Evolutionary conservation across 2,888 invertebrate genomes (phyloP), one percentile per base, ranked within the genome.

Genomic region (Dynastes hyllus): DNA sequence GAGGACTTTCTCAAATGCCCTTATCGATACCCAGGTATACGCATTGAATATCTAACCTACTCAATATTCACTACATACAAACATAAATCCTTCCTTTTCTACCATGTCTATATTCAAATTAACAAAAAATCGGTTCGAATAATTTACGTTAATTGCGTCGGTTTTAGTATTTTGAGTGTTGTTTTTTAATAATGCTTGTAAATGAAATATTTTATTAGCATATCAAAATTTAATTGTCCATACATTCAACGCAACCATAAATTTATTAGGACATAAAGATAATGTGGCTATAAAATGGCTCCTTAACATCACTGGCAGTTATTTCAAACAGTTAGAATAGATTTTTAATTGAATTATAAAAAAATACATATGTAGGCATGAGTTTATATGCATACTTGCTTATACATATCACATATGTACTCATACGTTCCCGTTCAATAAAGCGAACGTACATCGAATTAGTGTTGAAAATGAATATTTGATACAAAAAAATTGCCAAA

Each of bases 201-300:
- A 78, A 78, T 73, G 78, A 65, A 79, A 76, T 78, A 81, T 83
- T 84, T 84, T 83, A 84, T 84, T 84, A 81, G 82, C 81, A 82
- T 83, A 84, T 84, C 83, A 83, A 84, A 84, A 83, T 83, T 84
- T 84, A 85, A 85, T 84, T 84, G 81, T 81, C 81, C 81, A 81
- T 80, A 78, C 84, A 80, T 80, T 84, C 82, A 82, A 81, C 83
- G 80, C 82, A 78, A 81, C 78, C 79, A 81, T 81, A 81, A 83
- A 83, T 83, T 84, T 84, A 83, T 84, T 84, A 76, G 83, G 80
- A 80, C 82, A 83, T 84, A 84, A 84, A 84, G 83, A 83, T 83
- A 84, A 83, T 82, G 80, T 81, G 81, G 80, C 82, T 81, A 80
- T 82, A 82, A 82, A 81, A 76, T 79, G 79, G 81, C 80, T 78